Percentiles rank a stretch among this genome's conserved stretches.
phyloP scores from a whole-genome alignment of 2,797 vertebrate genomes.

The Protosalanx chinensis region DNA sequence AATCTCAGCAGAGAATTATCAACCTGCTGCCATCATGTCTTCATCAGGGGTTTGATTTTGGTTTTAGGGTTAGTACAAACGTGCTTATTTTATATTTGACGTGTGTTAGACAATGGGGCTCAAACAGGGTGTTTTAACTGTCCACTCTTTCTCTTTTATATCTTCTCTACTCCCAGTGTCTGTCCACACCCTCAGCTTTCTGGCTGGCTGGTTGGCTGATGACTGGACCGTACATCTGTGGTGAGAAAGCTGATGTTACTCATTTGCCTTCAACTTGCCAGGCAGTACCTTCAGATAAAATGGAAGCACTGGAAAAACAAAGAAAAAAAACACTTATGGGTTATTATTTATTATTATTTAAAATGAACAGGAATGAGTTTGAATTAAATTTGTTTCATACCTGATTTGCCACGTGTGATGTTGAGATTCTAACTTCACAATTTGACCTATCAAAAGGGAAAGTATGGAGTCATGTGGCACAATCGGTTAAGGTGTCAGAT shows the following conservation, averaged over 20 bases:
- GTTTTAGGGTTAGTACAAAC: constrained; percentile 49
- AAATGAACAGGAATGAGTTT: neutral
- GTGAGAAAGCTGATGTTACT: constrained; percentile 32
- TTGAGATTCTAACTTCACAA: constrained; percentile 15
- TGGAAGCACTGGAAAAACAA: constrained; percentile 26
- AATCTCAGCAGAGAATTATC: constrained; percentile 61
- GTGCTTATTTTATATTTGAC: constrained; percentile 53
- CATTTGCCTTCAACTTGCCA: constrained; percentile 29
- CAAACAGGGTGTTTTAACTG: constrained; percentile 38
- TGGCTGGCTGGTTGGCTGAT: constrained; percentile 12
- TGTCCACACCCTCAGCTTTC: no score
- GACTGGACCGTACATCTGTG: constrained; percentile 17
- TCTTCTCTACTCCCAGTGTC: no score
- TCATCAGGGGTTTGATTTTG: constrained; percentile 30
- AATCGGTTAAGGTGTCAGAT: no score
- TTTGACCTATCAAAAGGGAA: no score
- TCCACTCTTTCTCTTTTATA: no score
- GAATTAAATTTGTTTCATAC: constrained; percentile 16
- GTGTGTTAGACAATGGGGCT: constrained; percentile 11
- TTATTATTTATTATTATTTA: no score
- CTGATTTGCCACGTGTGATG: constrained; percentile 38
- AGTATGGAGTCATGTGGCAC: no score
- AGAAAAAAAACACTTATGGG: constrained; percentile 22
- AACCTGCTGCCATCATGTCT: constrained; percentile 55
- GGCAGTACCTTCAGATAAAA: constrained; percentile 22